Evolutionary conservation across 2,888 invertebrate genomes (phyloP).

Genomic region (Drosophila stalkeri): DNA sequence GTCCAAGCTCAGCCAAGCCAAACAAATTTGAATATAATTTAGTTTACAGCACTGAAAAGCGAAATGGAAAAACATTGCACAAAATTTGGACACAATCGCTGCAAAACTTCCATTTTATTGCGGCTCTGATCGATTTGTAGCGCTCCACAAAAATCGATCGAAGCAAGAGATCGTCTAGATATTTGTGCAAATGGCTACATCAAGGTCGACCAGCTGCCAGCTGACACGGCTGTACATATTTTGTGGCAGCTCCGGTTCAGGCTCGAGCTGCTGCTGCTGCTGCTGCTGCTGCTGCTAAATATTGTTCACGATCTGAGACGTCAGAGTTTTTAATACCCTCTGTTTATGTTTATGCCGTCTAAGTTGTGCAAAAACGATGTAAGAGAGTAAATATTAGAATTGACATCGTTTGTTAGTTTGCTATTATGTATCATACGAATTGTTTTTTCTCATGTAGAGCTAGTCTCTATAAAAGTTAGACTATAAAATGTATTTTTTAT

Average conservation of each 20-base stretch:
- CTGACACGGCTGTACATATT: conserved; percentile 35
- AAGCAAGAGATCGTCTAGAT: conserved; percentile 61
- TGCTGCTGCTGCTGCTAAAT: conserved; percentile 42
- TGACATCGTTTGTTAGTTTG: background rate
- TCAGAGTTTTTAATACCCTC: conserved; percentile 23
- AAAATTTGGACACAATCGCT: conserved; percentile 58
- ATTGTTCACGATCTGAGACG: conserved; percentile 49
- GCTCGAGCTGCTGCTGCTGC: background rate
- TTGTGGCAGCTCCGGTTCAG: conserved; percentile 12
- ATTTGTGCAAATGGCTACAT: conserved; percentile 41
- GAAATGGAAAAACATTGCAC: conserved; percentile 64
- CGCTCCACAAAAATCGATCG: conserved; percentile 49
- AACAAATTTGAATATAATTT: conserved; percentile 73
- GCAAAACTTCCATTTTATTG: conserved; percentile 50
- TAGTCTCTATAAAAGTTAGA: background rate
- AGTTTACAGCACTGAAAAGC: conserved; percentile 55
- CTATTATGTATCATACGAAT: background rate
- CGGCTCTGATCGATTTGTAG: conserved; percentile 68
- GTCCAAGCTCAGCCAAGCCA: conserved; percentile 60
- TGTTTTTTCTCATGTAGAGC: background rate
- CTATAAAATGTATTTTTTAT: background rate
- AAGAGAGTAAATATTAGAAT: background rate
- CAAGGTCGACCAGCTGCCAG: conserved; percentile 70
- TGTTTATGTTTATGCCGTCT: background rate
- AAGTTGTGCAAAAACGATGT: conserved; percentile 9